Evolutionary conservation across 2,888 invertebrate species (phyloP).

Genomic region (Sminthurides aquaticus): DNA sequence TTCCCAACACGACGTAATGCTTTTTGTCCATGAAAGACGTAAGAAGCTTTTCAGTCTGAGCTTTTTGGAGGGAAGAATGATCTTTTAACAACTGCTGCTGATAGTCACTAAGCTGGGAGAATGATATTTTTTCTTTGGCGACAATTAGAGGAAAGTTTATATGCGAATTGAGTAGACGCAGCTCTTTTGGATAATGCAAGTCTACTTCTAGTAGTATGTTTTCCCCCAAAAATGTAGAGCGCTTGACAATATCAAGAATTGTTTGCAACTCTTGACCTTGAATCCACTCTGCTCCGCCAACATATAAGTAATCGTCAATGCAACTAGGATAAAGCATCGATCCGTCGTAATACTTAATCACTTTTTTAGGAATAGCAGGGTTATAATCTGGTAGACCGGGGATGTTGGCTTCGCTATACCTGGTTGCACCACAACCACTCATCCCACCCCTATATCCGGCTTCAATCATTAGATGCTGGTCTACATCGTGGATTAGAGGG

Average conservation of each 20-base stretch:
- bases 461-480: not conserved
- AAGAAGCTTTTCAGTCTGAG: not conserved
- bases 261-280: not conserved
- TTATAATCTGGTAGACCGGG: not conserved
- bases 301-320: not conserved
- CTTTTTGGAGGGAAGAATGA: not conserved
- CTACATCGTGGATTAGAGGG: not conserved
- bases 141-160: not conserved
- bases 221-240: not conserved
- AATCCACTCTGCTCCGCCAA: not conserved
- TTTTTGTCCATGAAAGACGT: not conserved
- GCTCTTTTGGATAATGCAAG: not conserved
- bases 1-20: not conserved
- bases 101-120: not conserved
- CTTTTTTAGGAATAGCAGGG: not conserved
- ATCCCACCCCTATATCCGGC: not conserved
- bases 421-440: not conserved
- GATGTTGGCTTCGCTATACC: not conserved
- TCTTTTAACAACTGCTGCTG: not conserved
- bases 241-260: not conserved
- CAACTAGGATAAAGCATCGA: not conserved
- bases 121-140: not conserved
- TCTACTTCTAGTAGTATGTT: not conserved
- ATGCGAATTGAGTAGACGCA: too few species aligned
- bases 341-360: not conserved